phyloP scores from a whole-genome alignment of 2,888 invertebrate species.

The Stenolophus ochropezus region DNA sequence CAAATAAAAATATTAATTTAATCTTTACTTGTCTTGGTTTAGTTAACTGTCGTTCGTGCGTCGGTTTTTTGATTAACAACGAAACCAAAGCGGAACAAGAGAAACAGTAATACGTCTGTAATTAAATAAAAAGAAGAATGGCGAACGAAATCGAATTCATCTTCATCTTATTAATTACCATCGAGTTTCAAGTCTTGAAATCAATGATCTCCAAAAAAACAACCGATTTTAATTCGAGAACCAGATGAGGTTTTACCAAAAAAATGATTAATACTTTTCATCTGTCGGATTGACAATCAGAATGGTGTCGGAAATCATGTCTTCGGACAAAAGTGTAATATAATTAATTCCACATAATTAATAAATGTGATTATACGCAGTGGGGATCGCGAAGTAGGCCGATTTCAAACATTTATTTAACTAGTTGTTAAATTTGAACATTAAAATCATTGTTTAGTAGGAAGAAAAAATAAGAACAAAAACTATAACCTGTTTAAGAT shows the following conservation, averaged over 20 bases:
- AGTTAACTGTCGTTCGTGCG: too few species aligned
- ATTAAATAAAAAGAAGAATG: not conserved
- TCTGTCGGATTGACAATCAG: constrained; percentile 9
- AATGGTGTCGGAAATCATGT: constrained; percentile 33
- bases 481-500: constrained; percentile 47
- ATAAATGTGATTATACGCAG: constrained; percentile 20
- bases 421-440: constrained; percentile 16
- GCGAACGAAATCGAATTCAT: not conserved
- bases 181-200: constrained; percentile 6
- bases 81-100: too few species aligned
- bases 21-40: too few species aligned
- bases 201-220: constrained; percentile 29
- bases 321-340: constrained; percentile 5
- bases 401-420: constrained; percentile 33
- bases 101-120: too few species aligned
- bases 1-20: too few species aligned
- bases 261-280: constrained; percentile 19
- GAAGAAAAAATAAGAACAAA: constrained; percentile 14
- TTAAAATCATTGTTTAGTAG: constrained; percentile 24
- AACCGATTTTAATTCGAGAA: constrained; percentile 10
- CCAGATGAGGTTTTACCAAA: not conserved
- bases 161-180: constrained; percentile 15
- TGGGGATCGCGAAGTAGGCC: constrained; percentile 36
- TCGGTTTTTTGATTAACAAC: too few species aligned
- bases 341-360: constrained; percentile 21